phyloP scores from a whole-genome alignment of 2,113 vertebrate species.

The Alligator mississippiensis region DNA sequence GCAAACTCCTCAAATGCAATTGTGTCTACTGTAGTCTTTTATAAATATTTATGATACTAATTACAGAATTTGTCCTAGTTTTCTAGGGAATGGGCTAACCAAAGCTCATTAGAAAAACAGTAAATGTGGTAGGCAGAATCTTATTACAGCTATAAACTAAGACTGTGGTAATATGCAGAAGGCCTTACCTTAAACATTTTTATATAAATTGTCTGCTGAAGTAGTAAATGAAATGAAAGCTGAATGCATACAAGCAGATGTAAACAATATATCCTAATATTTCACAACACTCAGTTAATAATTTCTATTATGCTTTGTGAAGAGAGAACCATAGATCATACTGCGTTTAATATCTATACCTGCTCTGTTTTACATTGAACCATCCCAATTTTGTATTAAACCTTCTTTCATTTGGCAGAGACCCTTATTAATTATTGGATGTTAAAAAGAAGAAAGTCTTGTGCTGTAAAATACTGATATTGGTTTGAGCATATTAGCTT shows the following conservation, averaged over 20 bases:
- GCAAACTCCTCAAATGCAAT: slow-evolving; percentile 54
- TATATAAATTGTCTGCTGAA: neutral
- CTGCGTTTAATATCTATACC: neutral
- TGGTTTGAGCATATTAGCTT: neutral
- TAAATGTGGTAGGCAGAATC: slow-evolving; percentile 44
- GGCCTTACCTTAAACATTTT: slow-evolving; percentile 19
- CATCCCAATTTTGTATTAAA: neutral
- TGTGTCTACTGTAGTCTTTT: slow-evolving; percentile 49
- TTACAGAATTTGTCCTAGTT: slow-evolving; percentile 66
- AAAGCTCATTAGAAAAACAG: slow-evolving; percentile 56
- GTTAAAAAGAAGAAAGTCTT: neutral
- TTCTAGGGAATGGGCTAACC: slow-evolving; percentile 31
- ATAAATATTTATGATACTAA: slow-evolving; percentile 75
- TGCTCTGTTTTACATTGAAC: neutral
- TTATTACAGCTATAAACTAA: slow-evolving; percentile 61
- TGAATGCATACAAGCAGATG: slow-evolving; percentile 3
- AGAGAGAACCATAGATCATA: neutral
- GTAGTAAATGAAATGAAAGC: neutral
- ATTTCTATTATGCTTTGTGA: neutral
- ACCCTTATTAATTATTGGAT: neutral
- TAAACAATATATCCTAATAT: slow-evolving; percentile 10
- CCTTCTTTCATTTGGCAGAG: neutral
- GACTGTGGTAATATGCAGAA: slow-evolving; percentile 16
- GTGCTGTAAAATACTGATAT: neutral
- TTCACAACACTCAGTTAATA: neutral